A percentile compares a stretch with the other conserved stretches of the same genome.
phyloP scores from a whole-genome alignment of 2,797 vertebrate species.

The Gallinago stenura region DNA sequence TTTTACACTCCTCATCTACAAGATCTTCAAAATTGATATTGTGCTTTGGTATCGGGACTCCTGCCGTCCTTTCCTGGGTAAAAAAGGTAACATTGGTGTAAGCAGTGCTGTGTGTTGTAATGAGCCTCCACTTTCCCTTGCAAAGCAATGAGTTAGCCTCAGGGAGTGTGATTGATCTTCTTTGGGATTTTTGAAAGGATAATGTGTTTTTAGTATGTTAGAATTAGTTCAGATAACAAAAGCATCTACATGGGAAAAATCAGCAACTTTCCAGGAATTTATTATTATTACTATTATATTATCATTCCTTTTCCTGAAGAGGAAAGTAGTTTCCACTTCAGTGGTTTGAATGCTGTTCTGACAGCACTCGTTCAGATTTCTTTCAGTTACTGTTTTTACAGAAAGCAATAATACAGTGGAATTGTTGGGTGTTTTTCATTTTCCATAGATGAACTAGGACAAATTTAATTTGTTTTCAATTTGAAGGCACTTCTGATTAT shows the following conservation, averaged over 20 bases:
- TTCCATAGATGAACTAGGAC: neutral
- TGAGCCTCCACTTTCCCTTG: neutral
- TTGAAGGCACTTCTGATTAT: neutral
- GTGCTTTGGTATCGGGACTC: constrained; percentile 86
- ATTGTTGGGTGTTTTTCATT: neutral
- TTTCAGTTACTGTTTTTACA: neutral
- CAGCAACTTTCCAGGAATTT: neutral
- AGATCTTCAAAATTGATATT: constrained; percentile 89
- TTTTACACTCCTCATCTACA: constrained; percentile 76
- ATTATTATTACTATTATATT: neutral
- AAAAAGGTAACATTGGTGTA: constrained; percentile 81
- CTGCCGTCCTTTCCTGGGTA: constrained; percentile 75
- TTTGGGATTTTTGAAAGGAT: neutral
- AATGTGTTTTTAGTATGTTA: neutral
- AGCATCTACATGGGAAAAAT: neutral
- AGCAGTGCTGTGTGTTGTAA: neutral
- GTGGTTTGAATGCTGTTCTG: neutral
- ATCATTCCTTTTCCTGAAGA: neutral
- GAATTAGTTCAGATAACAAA: neutral
- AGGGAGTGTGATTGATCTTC: neutral
- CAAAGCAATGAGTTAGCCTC: neutral
- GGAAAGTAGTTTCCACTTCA: neutral
- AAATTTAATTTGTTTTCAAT: neutral
- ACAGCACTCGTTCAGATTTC: neutral
- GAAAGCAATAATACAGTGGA: neutral